These are phyloP conservation scores for Pristiophorus japonicus DNA, from an alignment of 2,113 vertebrate genomes.

Conservation along the genomic window DNA sequence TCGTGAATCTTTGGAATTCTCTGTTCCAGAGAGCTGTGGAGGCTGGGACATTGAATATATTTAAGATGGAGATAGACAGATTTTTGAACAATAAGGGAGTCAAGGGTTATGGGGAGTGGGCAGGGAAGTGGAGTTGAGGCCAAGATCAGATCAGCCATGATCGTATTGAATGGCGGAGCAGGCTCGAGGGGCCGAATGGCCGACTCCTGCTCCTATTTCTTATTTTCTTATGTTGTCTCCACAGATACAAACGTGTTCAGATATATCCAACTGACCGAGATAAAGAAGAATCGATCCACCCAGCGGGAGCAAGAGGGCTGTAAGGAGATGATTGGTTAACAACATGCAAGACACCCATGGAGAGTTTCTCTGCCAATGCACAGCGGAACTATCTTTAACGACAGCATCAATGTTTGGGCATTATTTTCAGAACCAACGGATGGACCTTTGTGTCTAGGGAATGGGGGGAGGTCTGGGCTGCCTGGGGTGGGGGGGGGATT, in stretches of 20 bases:
- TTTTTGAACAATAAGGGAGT: too few species aligned
- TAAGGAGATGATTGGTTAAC: conserved; percentile 64
- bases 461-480: background rate
- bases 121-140: too few species aligned
- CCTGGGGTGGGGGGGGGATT: conserved; percentile 38
- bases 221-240: too few species aligned
- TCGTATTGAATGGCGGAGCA: too few species aligned
- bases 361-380: conserved; percentile 37
- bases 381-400: background rate
- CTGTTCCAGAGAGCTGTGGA: too few species aligned
- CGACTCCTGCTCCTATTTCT: too few species aligned
- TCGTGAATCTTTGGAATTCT: too few species aligned
- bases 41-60: too few species aligned
- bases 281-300: conserved; percentile 76
- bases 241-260: conserved; percentile 83
- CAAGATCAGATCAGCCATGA: too few species aligned
- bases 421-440: conserved; percentile 22
- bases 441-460: background rate
- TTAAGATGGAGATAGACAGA: too few species aligned
- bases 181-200: too few species aligned
- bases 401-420: conserved; percentile 18
- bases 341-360: conserved; percentile 40
- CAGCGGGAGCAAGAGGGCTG: conserved; percentile 65
- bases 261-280: conserved; percentile 90
- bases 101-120: too few species aligned